phyloP scores from a whole-genome alignment of 2,113 vertebrate genomes.

The Callipepla californica region DNA sequence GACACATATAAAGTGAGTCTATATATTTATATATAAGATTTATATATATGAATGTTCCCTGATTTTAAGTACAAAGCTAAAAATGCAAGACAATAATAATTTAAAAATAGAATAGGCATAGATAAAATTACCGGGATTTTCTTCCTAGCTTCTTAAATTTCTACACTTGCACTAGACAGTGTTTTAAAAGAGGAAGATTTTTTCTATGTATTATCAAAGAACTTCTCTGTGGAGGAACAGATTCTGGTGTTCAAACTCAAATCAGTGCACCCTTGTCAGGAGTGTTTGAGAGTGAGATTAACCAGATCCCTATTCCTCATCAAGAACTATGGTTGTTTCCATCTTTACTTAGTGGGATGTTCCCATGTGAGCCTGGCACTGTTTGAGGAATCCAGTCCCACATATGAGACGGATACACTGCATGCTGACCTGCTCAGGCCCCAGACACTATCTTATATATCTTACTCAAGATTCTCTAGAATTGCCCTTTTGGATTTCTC shows the following conservation, averaged over 20 bases:
- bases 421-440: not conserved
- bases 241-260: not conserved
- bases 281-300: not conserved
- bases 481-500: not conserved
- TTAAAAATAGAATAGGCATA: not conserved
- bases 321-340: not conserved
- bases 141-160: not conserved
- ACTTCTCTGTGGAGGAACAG: not conserved
- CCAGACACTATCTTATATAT: not conserved
- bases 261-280: not conserved
- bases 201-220: not conserved
- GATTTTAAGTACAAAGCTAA: not conserved
- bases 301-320: not conserved
- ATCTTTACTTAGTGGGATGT: not conserved
- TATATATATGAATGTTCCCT: not conserved
- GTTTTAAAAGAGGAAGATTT: not conserved
- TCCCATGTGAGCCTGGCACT: not conserved
- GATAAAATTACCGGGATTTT: not conserved
- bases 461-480: not conserved
- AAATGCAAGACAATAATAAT: not conserved
- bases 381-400: not conserved
- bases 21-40: too few species aligned
- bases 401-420: fast-evolving
- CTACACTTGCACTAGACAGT: not conserved
- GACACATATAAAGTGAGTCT: not conserved